Base-by-base conservation (phyloP, 2,797 vertebrate genomes). In the Hephaestus fuliginosus region DNA sequence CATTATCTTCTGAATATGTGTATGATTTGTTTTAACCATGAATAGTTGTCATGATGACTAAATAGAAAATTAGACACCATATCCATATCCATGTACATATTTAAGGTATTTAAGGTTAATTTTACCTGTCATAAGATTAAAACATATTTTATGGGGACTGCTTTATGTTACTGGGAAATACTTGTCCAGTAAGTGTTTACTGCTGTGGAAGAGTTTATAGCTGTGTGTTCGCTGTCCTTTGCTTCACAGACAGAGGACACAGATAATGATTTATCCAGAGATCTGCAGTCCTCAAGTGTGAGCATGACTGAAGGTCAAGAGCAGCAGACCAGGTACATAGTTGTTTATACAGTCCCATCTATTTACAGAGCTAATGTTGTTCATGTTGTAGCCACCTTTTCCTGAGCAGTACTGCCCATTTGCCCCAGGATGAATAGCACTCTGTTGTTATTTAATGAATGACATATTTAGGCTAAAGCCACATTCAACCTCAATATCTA, bases 301-400 rank as follows among this genome's bases (percentile, higher is more conserved):
- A 86, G 18, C 64, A 22, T 14, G 49, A 36, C 46, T 41, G 80
- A 87, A 3, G 28, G 5, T 64, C 66, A 74, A 72, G 88, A 86
- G 36, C 74, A 76, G n/a, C 11, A 62, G 0, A 48, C n/a, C 77
- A 90, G 89, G 90, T 94, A 80, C 43, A 66, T 28, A 69, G 66
- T 48, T 25, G 66, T 17, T 9, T 7, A 3, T 2, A 25, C 12
- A 49, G 1, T 48, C n/a, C 17, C 25, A 2, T 17, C 4, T 6
- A 41, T 8, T 28, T 14, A 71, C 9, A 12, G 1, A 33, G 13
- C 7, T 5, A 4, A 44, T 49, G 3, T 33, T 33, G 20, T 25
- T 33, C 6, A 18, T 63, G 8, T 15, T 25, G 36, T 11, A 22
- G 15, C 5, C 41, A 7, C n/a, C 7, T 56, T 39, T 15, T 39